A percentile compares a stretch with the other conserved stretches of the same genome.
These are phyloP conservation scores for Phaethornis superciliosus DNA, from an alignment of 2,113 vertebrate genomes.

Conservation along the genomic window DNA sequence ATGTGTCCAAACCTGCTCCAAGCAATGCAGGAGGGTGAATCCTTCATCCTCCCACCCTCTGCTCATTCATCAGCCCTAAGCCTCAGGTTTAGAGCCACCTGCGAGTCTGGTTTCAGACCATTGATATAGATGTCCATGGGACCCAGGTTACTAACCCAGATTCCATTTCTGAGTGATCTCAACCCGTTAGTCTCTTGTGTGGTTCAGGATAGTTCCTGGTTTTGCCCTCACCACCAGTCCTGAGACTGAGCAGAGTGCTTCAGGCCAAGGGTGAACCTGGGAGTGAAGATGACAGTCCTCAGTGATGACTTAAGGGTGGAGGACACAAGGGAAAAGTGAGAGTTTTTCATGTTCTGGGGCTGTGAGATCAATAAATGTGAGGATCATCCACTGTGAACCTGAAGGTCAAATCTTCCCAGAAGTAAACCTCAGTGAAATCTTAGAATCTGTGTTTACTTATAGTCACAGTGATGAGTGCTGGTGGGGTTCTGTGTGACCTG, in stretches of 20 bases:
- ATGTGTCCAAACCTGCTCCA: neutral
- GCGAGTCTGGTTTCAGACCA: neutral
- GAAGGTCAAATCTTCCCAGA: neutral
- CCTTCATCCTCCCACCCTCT: neutral
- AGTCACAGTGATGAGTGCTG: neutral
- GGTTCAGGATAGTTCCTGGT: neutral
- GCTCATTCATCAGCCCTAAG: neutral
- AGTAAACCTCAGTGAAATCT: neutral
- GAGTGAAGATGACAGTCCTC: neutral
- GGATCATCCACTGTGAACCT: neutral
- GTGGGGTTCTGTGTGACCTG: neutral
- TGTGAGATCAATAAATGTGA: neutral
- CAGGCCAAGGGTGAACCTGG: neutral
- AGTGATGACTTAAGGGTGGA: neutral
- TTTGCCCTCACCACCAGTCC: neutral
- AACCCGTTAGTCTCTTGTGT: neutral
- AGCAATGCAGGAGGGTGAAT: neutral
- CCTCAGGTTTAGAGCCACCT: neutral
- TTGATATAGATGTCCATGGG: neutral
- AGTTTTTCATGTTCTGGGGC: neutral
- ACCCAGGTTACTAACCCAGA: neutral
- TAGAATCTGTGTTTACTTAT: neutral
- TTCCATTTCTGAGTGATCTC: neutral
- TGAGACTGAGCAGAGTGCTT: neutral
- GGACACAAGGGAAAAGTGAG: neutral